Evolutionary conservation across 2,113 vertebrate genomes (phyloP), one percentile per base, ranked within the genome.

Genomic region (Salvelinus sp.): DNA sequence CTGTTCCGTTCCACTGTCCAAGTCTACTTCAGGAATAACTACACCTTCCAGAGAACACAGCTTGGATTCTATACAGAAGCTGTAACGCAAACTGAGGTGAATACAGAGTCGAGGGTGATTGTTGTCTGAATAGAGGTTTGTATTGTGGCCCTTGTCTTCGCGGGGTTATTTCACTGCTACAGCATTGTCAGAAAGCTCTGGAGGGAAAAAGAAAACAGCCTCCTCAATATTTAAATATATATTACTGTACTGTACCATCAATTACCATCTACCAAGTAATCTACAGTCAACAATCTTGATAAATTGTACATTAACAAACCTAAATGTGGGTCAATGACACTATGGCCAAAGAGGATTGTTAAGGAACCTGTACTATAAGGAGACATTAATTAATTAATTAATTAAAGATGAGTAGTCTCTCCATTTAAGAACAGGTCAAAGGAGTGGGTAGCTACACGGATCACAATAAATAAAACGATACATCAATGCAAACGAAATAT

Each of bases 351-450:
- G 33, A 38, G 6, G 38, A 44, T 44, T 44, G 38, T 44, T 44
- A 44, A 44, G 38, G 38, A 44, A 44, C 38, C 38, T 44, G 38
- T 44, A 44, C 9, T 10, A 44, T 44, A 10, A 44, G 38, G 38
- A 10, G 38, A 44, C 38, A 44, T 10, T 10, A 0, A 44, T 38
- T 6, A 1, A 38, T 33, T 33, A 33, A 33, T 44, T 44, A 2
- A 44, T 44, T 44, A 10, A n/a, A 44, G 38, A 44, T 44, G 38
- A 44, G 38, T 44, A 1, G 9, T 12, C 7, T 44, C 38, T 44
- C 38, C 3, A 57, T 57, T 57, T 14, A 20, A 65, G 25, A 25
- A 4, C 1, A 67, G 78, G 82, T 84, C 84, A 82, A 76, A 76
- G 13, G 54, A 57, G 54, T 57, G 54, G 54, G 54, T 57, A 6